A percentile compares a stretch with the other conserved stretches of the same genome.
phyloP scores from a whole-genome alignment of 2,113 vertebrate species.

The Engraulis encrasicolus region DNA sequence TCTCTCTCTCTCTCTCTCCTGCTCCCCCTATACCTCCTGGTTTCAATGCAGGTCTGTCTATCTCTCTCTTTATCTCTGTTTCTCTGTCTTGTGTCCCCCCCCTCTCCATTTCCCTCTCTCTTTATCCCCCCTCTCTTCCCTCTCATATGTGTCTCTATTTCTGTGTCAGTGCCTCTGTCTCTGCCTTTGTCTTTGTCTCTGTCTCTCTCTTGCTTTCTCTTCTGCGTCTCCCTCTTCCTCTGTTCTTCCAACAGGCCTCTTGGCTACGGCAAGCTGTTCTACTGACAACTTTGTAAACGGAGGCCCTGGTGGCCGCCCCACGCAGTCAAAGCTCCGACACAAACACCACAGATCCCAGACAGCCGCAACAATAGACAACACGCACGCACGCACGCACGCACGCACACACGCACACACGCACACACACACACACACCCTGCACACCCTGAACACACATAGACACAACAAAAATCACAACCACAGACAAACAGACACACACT shows the following conservation, averaged over 20 bases:
- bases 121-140: not conserved
- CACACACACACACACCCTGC: not conserved
- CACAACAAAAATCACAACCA: too few relatives aligned
- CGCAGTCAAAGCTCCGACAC: not conserved
- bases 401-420: not conserved
- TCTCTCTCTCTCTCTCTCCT: too few relatives aligned
- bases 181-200: not conserved
- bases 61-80: not conserved
- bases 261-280: slow-evolving; percentile 32
- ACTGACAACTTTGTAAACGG: slow-evolving; percentile 18
- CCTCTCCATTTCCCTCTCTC: too few relatives aligned
- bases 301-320: not conserved
- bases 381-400: not conserved
- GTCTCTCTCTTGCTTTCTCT: not conserved
- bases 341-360: not conserved
- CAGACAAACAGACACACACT: not conserved
- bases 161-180: not conserved
- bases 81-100: not conserved
- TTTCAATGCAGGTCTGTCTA: too few relatives aligned
- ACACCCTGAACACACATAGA: not conserved
- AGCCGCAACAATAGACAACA: not conserved
- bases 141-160: not conserved
- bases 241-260: slow-evolving; percentile 30
- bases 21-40: too few relatives aligned
- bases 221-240: too few relatives aligned